Evolutionary conservation across 2,888 invertebrate genomes (phyloP), one percentile per base, ranked within the genome.

Genomic region (Cephus runcator): DNA sequence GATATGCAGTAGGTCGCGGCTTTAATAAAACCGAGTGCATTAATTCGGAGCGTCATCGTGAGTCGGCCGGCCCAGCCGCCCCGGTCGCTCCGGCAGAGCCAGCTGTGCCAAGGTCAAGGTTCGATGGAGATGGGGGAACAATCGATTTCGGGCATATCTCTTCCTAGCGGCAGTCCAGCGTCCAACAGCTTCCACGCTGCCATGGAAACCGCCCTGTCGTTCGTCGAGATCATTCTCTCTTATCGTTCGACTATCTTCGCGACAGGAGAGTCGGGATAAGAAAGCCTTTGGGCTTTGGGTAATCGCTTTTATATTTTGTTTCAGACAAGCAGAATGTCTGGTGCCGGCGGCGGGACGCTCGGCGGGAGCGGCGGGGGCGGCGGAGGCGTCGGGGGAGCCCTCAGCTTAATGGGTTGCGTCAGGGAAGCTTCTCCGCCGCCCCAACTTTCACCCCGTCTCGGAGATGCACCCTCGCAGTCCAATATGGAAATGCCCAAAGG

Each of bases 391-490:
- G 93, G 93, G 88, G 94, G 94, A 88, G 93, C 94, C 87, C 93
- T 93, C 85, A 93, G 93, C 88, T 93, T 95, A 89, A 95, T 95
- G 95, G 95, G 94, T 77, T 94, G 94, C 88, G 93, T 94, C 80
- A 92, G 94, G 75, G 94, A 94, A 86, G 93, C 94, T 35, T 93
- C 94, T 79, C 95, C 95, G 86, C 91, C 91, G 74, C 93, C 94
- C 88, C 93, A 94, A 82, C 90, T 89, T 78, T 90, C 93, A 92
- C 92, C 93, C 93, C 91, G 94, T 93, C 82, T 87, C 40, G 86
- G 85, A 23, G 90, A 90, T 71, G 87, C 86, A 77, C 82, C 86
- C 69, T 82, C 83, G 73, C 87, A 88, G 75, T 87, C 85, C 78
- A 87, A 83, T 81, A 84, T 87, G 80, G 90, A 91, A 75, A 86